Percentiles rank a stretch among this genome's conserved stretches.
These are phyloP conservation scores for Centropyge bicolor DNA, from an alignment of 2,797 vertebrate species.

Conservation along the genomic window DNA sequence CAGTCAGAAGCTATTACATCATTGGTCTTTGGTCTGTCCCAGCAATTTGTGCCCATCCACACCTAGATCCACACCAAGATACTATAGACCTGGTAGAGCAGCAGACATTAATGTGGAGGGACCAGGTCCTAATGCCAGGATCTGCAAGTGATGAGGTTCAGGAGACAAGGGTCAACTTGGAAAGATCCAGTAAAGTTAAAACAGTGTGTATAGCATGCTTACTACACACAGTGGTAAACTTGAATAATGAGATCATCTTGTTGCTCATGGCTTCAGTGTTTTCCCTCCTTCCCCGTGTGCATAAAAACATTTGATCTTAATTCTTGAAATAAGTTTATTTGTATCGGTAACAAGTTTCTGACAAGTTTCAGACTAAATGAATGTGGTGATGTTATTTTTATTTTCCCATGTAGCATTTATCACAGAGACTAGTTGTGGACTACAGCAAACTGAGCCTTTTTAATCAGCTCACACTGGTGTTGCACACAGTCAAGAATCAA, in stretches of 20 bases:
- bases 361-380: neutral
- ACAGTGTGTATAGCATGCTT: neutral
- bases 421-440: neutral
- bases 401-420: neutral
- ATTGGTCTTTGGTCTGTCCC: neutral
- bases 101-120: too few species aligned
- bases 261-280: neutral
- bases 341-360: neutral
- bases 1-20: neutral
- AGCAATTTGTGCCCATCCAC: neutral
- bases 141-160: neutral
- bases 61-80: neutral
- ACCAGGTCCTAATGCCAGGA: neutral
- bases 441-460: neutral
- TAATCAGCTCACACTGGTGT: neutral
- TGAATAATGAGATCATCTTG: neutral
- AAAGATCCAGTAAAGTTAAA: neutral
- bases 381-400: neutral
- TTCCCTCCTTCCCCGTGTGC: neutral
- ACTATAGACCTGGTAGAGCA: neutral
- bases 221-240: neutral
- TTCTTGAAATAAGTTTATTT: neutral
- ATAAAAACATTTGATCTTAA: neutral
- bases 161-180: neutral
- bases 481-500: neutral